These are phyloP conservation scores for Telmatherina bonti DNA, from an alignment of 2,797 vertebrate genomes.

Conservation along the genomic window DNA sequence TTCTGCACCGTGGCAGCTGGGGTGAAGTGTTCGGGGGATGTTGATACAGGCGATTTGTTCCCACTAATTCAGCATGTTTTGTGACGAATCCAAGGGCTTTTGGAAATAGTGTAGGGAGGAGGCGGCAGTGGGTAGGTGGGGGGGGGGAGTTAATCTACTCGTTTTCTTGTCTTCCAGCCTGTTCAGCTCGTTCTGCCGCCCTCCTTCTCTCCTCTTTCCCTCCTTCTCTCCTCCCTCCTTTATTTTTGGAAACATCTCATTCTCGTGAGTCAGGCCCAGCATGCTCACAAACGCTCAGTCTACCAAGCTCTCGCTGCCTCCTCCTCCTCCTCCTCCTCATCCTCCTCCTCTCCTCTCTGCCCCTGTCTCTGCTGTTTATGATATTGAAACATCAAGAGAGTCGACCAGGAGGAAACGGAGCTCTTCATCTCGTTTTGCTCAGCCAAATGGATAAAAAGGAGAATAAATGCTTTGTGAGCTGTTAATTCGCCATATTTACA, in stretches of 20 bases:
- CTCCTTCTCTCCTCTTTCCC: constrained; percentile 18
- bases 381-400: constrained; percentile 54
- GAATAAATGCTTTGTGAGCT: constrained; percentile 30
- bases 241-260: constrained; percentile 83
- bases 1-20: constrained; percentile 22
- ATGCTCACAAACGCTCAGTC: constrained; percentile 65
- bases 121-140: not conserved
- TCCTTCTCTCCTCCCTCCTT: constrained; percentile 43
- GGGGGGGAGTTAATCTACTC: constrained; percentile 68
- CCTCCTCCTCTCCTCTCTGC: constrained; percentile 19
- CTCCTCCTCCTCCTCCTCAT: constrained; percentile 26
- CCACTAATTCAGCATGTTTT: constrained; percentile 71
- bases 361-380: constrained; percentile 49
- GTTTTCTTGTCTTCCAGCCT: constrained; percentile 73
- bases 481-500: constrained; percentile 43
- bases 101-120: not conserved
- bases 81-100: constrained; percentile 72
- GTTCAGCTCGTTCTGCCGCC: constrained; percentile 67
- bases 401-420: constrained; percentile 15
- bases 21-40: constrained; percentile 55
- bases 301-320: constrained; percentile 54
- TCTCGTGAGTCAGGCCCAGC: constrained; percentile 66
- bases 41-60: constrained; percentile 68
- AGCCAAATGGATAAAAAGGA: constrained; percentile 4
- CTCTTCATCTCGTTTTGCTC: constrained; percentile 16